Evolutionary conservation across 2,888 invertebrate species (phyloP).

Genomic region (Gisinianus flammeolus): DNA sequence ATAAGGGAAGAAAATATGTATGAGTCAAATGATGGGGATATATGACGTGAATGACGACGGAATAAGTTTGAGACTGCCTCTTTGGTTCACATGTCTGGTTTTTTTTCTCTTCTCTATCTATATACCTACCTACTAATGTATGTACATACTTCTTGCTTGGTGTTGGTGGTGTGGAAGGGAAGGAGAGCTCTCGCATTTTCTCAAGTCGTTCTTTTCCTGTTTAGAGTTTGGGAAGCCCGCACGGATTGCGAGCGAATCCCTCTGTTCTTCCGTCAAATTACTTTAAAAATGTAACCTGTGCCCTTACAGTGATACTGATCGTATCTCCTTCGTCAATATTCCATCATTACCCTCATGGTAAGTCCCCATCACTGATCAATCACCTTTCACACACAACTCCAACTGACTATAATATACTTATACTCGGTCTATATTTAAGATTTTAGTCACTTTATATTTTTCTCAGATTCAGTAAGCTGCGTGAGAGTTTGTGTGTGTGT

Average conservation of each 20-base stretch:
- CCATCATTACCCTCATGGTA: constrained; percentile 41
- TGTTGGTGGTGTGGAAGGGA: background rate
- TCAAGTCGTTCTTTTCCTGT: constrained; percentile 51
- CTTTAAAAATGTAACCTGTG: constrained; percentile 45
- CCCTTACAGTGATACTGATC: constrained; percentile 37
- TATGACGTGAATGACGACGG: background rate
- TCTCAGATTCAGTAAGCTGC: too few relatives aligned
- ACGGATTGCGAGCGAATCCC: constrained; percentile 42
- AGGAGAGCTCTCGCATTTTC: constrained; percentile 39
- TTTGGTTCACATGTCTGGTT: background rate
- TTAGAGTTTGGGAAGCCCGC: constrained; percentile 49
- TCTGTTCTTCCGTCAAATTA: constrained; percentile 39
- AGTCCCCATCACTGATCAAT: constrained; percentile 8
- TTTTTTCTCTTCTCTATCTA: too few relatives aligned
- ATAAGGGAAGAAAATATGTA: background rate
- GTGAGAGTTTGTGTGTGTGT: too few relatives aligned
- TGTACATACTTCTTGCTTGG: too few relatives aligned
- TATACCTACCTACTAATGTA: too few relatives aligned
- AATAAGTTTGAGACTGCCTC: background rate
- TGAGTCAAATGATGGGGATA: constrained; percentile 12
- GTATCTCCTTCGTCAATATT: constrained; percentile 37
- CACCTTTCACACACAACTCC: too few relatives aligned
- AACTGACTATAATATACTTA: too few relatives aligned
- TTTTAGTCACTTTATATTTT: too few relatives aligned
- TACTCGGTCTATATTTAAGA: too few relatives aligned